Evolutionary conservation across 2,888 invertebrate species (phyloP).

Genomic region (Leptarthrus brevirostris): DNA sequence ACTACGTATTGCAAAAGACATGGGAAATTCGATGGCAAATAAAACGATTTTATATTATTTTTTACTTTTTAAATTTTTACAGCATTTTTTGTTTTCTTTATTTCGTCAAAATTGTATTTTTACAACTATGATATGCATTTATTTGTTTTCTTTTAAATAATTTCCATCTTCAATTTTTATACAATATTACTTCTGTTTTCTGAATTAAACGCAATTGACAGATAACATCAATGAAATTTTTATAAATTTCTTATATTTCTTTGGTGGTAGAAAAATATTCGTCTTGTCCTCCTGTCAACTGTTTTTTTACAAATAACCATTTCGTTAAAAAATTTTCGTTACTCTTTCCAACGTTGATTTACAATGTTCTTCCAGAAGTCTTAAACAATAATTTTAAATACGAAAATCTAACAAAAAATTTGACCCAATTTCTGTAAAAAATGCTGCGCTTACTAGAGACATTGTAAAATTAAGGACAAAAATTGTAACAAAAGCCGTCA

Average conservation of each 20-base stretch:
- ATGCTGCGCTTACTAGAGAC: constrained; percentile 20
- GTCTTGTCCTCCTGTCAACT: constrained; percentile 55
- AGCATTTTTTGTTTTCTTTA: constrained; percentile 68
- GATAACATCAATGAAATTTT: constrained; percentile 28
- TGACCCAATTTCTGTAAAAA: constrained; percentile 16
- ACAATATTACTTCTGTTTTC: constrained; percentile 30
- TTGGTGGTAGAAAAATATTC: constrained; percentile 58
- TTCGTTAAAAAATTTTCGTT: constrained; percentile 29
- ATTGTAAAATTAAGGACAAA: constrained; percentile 39
- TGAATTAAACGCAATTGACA: constrained; percentile 42
- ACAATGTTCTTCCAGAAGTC: constrained; percentile 42
- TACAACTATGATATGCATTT: constrained; percentile 94
- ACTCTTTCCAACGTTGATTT: constrained; percentile 41
- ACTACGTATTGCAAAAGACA: too few relatives aligned
- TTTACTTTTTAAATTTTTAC: constrained; percentile 48
- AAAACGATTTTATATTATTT: constrained; percentile 11
- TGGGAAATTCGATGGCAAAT: constrained; percentile 3
- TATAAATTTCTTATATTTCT: constrained; percentile 52
- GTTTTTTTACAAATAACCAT: constrained; percentile 38
- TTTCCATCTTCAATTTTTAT: constrained; percentile 52
- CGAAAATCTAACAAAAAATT: background rate
- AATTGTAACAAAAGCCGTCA: background rate
- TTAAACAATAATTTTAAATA: constrained; percentile 11
- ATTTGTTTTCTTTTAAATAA: constrained; percentile 58
- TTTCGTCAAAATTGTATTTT: constrained; percentile 85